Evolutionary conservation across 1,140 invertebrate genomes (phyloP).

Genomic region (Rhopalosiphum padi): DNA sequence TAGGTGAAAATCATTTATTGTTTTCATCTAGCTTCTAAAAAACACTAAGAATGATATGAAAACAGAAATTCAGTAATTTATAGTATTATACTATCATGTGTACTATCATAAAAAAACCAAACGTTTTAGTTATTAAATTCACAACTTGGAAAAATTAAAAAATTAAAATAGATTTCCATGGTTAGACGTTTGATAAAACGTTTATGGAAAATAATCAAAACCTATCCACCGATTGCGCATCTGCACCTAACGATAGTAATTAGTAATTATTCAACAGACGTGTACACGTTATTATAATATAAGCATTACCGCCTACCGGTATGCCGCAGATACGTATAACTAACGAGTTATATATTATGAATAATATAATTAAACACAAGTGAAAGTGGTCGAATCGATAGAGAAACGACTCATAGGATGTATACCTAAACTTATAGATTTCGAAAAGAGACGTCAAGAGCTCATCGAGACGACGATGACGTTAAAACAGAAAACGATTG

Average conservation of each 20-base stretch:
- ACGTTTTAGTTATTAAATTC: background rate
- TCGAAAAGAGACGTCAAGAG: background rate
- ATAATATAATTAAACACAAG: background rate
- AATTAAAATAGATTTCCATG: background rate
- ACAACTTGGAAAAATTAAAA: background rate
- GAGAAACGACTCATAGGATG: background rate
- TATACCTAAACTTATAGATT: background rate
- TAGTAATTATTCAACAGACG: background rate
- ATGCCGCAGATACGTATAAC: background rate
- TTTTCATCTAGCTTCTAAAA: background rate
- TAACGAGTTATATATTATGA: too few species aligned
- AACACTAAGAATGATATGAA: background rate
- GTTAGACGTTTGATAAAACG: background rate
- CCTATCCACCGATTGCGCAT: background rate
- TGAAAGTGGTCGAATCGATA: background rate
- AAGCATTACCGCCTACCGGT: background rate
- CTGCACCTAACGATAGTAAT: background rate
- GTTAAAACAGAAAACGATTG: background rate
- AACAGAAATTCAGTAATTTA: background rate
- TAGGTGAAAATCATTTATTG: background rate
- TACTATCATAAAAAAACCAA: background rate
- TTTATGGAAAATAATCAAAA: background rate
- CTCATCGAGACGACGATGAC: background rate
- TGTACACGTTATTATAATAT: background rate
- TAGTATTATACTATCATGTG: background rate